phyloP scores from a whole-genome alignment of 1,140 invertebrate species.

The Drosophila kikkawai region DNA sequence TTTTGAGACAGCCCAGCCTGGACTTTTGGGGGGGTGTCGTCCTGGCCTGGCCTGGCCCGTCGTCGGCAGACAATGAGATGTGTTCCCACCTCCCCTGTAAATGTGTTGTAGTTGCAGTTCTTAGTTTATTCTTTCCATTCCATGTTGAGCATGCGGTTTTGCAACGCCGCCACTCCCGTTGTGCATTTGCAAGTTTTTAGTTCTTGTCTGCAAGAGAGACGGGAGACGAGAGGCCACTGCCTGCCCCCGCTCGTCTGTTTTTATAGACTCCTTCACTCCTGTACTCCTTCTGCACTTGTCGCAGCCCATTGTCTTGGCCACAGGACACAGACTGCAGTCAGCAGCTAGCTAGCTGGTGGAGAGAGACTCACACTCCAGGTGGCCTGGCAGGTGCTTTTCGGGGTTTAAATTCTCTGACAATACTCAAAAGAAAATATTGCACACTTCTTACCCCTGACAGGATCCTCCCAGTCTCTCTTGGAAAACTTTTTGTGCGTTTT shows the following conservation, averaged over 20 bases:
- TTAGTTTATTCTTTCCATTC: constrained; percentile 63
- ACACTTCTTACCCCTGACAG: neutral
- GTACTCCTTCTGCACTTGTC: constrained; percentile 59
- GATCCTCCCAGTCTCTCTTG: neutral
- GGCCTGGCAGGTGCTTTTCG: constrained; percentile 68
- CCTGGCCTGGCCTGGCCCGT: neutral
- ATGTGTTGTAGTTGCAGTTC: constrained; percentile 59
- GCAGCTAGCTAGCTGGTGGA: neutral
- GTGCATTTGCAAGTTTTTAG: constrained; percentile 74
- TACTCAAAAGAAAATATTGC: constrained; percentile 66
- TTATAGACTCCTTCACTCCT: constrained; percentile 46
- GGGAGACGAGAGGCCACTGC: neutral
- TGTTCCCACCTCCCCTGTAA: constrained; percentile 14
- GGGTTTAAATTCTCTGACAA: constrained; percentile 65
- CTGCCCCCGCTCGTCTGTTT: constrained; percentile 43
- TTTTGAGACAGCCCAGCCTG: constrained; percentile 23
- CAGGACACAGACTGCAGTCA: constrained; percentile 22
- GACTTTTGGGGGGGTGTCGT: constrained; percentile 33
- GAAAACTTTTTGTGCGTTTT: constrained; percentile 61
- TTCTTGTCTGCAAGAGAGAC: constrained; percentile 29
- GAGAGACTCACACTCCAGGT: constrained; percentile 19
- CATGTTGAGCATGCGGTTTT: constrained; percentile 67
- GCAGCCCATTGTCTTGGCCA: constrained; percentile 76
- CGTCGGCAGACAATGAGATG: constrained; percentile 64
- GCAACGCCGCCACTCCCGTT: constrained; percentile 30